Evolutionary conservation across 2,797 vertebrate species (phyloP), one percentile per base, ranked within the genome.

Genomic region (Mormyrus hasselquistii): DNA sequence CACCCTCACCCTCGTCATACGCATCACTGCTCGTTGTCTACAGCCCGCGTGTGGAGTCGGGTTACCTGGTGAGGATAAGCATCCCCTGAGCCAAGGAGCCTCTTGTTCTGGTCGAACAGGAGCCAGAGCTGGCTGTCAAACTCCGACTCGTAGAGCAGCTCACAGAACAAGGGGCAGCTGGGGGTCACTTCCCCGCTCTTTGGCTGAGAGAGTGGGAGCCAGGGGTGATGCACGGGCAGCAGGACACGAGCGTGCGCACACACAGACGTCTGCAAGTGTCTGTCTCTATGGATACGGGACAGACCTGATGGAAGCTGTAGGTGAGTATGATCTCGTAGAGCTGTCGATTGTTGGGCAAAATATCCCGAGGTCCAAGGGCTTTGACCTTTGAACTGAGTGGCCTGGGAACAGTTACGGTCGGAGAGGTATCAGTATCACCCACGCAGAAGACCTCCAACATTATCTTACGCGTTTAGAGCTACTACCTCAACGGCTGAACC

Each of bases 111-210:
- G 92, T 99, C 98, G 93, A 98, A 99, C 90, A 99, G 95, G 93
- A 99, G 98, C 99, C 99, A 99, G 0, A 99, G 95, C 52, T 99
- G 99, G 94, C 98, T 99, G 95, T 99, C 99, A 93, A 97, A 99
- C 95, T 99, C 99, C 0, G 99, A 99, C 94, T 99, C 99, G 0
- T 99, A 99, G 3, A 99, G 91, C 83, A 99, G 93, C 93, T 99
- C 98, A 94, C 98, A 99, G 87, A 99, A 96, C 90, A 98, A 94
- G 0, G 98, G 99, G 90, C 98, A 99, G 93, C 98, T 99, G 87
- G 98, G 98, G 29, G 97, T 99, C 85, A 99, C 97, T 93, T 99
- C 99, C 29, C 99, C 99, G 91, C 96, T 98, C 94, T 99, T 99
- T 5, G 98, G 97, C 99, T 99, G 92, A 88, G 62, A 91, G 79